phyloP scores from a whole-genome alignment of 2,888 invertebrate species.

The Eristalis arbustorum region DNA sequence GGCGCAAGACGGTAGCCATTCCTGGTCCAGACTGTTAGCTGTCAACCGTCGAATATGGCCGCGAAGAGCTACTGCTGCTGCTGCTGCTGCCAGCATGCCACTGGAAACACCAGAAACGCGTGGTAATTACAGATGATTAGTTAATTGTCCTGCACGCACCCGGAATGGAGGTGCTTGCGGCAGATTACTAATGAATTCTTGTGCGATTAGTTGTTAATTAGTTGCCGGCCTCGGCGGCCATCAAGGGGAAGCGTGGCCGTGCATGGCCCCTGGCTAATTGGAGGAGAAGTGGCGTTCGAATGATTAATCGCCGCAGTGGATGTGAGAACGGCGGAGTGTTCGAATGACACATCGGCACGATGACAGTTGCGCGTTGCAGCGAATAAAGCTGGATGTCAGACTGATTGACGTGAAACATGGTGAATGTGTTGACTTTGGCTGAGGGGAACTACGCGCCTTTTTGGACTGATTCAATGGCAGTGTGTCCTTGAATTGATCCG shows the following conservation, averaged over 20 bases:
- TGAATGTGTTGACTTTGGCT: not conserved
- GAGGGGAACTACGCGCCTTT: not conserved
- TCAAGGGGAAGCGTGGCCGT: not conserved
- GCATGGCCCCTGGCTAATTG: constrained; percentile 1
- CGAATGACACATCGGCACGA: constrained; percentile 42
- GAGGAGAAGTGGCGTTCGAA: constrained; percentile 36
- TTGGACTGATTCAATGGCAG: too few relatives aligned
- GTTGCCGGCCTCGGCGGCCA: not conserved
- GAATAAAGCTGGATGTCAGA: constrained; percentile 33
- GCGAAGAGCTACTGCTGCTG: not conserved
- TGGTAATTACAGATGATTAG: constrained; percentile 61
- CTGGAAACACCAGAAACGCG: constrained; percentile 10
- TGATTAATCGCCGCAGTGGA: constrained; percentile 39
- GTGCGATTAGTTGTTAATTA: constrained; percentile 49
- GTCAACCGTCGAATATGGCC: constrained; percentile 11
- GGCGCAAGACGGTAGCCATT: constrained; percentile 29
- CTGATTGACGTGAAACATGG: constrained; percentile 40
- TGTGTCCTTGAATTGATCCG: too few relatives aligned
- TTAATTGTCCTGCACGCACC: constrained; percentile 60
- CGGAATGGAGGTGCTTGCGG: constrained; percentile 27
- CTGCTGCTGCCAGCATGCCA: not conserved
- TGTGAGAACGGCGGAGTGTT: constrained; percentile 4
- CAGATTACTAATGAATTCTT: constrained; percentile 46
- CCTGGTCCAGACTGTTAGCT: not conserved
- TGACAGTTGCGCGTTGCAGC: constrained; percentile 34